These are phyloP conservation scores for Polyergus mexicanus DNA, from an alignment of 1,140 invertebrate genomes.

Conservation along the genomic window DNA sequence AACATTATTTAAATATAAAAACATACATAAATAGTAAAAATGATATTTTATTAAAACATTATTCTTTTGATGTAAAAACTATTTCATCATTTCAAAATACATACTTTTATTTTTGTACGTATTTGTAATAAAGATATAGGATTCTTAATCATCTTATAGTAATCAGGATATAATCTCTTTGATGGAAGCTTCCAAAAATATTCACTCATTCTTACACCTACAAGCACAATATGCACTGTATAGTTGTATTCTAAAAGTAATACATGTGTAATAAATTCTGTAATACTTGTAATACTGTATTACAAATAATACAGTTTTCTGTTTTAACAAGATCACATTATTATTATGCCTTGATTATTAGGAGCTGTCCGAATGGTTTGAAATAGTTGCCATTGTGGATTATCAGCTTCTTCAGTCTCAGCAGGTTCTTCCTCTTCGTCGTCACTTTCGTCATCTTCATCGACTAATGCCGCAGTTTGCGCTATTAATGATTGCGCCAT, in stretches of 20 bases:
- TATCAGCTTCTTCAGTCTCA: slow-evolving; percentile 89
- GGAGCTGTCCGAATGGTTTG: slow-evolving; percentile 91
- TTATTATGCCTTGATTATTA: slow-evolving; percentile 88
- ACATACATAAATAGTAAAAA: background rate
- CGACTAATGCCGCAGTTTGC: slow-evolving; percentile 84
- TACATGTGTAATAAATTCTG: background rate
- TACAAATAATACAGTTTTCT: slow-evolving; percentile 1
- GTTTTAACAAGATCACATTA: background rate
- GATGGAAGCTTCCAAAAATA: slow-evolving; percentile 97
- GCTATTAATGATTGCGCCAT: slow-evolving; percentile 85
- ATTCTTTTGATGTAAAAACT: slow-evolving; percentile 33
- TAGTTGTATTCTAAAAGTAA: background rate
- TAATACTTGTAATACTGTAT: background rate
- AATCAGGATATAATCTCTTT: slow-evolving; percentile 97
- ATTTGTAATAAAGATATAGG: slow-evolving; percentile 98
- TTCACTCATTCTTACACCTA: slow-evolving; percentile 92
- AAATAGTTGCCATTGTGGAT: slow-evolving; percentile 93
- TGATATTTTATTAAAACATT: slow-evolving; percentile 21
- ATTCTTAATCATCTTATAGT: slow-evolving; percentile 98
- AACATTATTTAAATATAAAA: slow-evolving; percentile 34
- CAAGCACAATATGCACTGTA: background rate
- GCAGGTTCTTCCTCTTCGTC: slow-evolving; percentile 89
- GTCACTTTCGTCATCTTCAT: slow-evolving; percentile 89
- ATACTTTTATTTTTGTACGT: slow-evolving; percentile 94
- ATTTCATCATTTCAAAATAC: slow-evolving; percentile 14